Base-by-base conservation (phyloP, 2,888 invertebrate species). In the Halictus ligatus region DNA sequence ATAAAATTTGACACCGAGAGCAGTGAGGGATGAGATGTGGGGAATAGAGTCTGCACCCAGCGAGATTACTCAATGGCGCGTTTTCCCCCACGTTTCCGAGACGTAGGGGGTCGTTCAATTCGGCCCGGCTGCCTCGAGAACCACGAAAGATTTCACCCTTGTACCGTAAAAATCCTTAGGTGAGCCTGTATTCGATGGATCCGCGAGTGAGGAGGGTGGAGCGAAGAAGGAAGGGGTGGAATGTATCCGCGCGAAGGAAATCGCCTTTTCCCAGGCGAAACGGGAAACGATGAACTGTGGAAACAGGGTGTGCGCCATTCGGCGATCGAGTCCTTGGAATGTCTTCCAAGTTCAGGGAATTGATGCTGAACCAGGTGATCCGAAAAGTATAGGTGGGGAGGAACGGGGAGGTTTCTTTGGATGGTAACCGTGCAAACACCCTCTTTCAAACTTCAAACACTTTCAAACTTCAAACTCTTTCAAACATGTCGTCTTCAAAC, bases 201-300 rank as follows among this genome's bases (percentile, higher is more conserved):
- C 67, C 67, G 2, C 35, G 29, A 35, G 35, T 35, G 25, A 21
- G 18, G 35, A 67, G 43, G 43, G 7, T n/a, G 7, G 46, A 43
- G 43, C 60, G 60, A 60, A 15, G 25, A 25, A 25, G n/a, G 43
- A 43, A 72, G n/a, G 43, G 71, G 64, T 43, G 64, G 71, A 71
- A 43, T 43, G 71, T 71, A 43, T 71, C 43, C 43, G 25, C 46
- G n/a, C 13, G 72, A 25, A 72, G 72, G 46, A 73, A 73, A 73
- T 73, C 73, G 50, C 18, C 73, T 73, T 73, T 46, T 73, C 29
- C 15, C 46, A 4, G 71, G 71, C 71, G 71, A 71, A 73, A 48
- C 73, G 73, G 48, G 29, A 73, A 73, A 48, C 46, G 72, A 72
- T 25, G 72, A 72, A 72, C 72, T 46, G 43, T 46, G 46, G 72